Evolutionary conservation across 2,888 invertebrate genomes (phyloP).

Genomic region (Graphium colonna): DNA sequence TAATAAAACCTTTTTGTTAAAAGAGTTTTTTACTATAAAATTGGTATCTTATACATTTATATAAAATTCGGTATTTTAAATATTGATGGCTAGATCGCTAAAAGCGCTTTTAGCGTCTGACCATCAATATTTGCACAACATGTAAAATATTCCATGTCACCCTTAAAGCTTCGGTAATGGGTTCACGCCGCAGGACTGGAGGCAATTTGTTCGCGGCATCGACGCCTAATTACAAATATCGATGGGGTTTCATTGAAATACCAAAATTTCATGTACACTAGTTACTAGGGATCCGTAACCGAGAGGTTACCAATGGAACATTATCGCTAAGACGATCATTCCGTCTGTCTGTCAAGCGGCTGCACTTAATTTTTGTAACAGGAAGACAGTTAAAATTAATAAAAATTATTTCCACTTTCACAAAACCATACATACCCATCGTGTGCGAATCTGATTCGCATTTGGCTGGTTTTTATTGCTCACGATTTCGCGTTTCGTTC

Average conservation of each 20-base stretch:
- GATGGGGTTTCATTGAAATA: background rate
- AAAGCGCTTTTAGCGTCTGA: background rate
- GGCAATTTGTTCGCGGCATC: background rate
- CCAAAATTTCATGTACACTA: too few species aligned
- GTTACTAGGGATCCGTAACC: too few species aligned
- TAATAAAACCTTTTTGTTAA: too few species aligned
- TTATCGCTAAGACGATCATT: too few species aligned
- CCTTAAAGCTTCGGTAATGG: background rate
- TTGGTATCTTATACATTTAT: background rate
- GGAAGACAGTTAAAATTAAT: too few species aligned
- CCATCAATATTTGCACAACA: background rate
- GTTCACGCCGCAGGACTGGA: background rate
- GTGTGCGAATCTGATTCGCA: too few species aligned
- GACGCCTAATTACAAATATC: background rate
- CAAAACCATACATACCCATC: too few species aligned
- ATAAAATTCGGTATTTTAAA: background rate
- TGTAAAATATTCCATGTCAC: background rate
- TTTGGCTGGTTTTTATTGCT: too few species aligned
- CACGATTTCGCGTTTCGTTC: too few species aligned
- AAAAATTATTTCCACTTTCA: background rate
- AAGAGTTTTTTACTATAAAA: background rate
- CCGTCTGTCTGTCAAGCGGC: too few species aligned
- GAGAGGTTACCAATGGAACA: too few species aligned
- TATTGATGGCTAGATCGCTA: background rate
- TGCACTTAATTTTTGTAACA: too few species aligned